phyloP scores from a whole-genome alignment of 92 coral and sea anemone species.

The Hydrozoanthus gracilis region DNA sequence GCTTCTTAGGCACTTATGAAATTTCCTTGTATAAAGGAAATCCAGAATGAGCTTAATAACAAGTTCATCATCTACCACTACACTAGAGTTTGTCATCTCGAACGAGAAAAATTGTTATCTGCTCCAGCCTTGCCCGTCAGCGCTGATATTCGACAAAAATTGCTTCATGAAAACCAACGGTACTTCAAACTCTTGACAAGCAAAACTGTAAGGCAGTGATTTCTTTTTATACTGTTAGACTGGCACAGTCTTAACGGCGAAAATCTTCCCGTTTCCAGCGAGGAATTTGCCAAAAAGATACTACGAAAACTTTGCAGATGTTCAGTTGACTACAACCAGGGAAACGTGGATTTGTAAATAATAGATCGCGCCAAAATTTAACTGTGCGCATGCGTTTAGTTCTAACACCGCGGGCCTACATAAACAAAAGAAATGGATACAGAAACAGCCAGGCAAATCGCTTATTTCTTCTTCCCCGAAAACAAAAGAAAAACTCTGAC shows the following conservation, averaged over 20 bases:
- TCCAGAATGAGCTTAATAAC: constrained; percentile 85
- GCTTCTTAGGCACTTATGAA: constrained; percentile 84
- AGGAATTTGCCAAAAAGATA: background rate
- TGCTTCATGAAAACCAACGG: constrained; percentile 12
- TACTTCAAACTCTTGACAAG: background rate
- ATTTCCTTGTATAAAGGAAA: constrained; percentile 83
- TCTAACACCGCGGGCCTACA: constrained; percentile 17
- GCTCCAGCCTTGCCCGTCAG: background rate
- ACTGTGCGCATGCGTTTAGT: constrained; percentile 75
- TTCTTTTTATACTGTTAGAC: background rate
- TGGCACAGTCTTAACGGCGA: background rate
- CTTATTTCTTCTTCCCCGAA: no score
- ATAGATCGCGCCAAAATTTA: constrained; percentile 90
- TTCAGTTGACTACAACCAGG: constrained; percentile 31
- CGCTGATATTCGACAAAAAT: constrained; percentile 3
- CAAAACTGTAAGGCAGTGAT: background rate
- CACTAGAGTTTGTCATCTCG: constrained; percentile 70
- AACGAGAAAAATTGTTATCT: background rate
- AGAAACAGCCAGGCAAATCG: no score
- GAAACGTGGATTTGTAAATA: constrained; percentile 74
- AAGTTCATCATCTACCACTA: constrained; percentile 76
- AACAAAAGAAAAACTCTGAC: no score
- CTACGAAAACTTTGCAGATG: constrained; percentile 2
- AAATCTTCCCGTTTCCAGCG: background rate
- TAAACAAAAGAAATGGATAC: background rate